Conservation (phyloP, 2,888 invertebrate genomes). For the Listrodromus nycthemerus region DNA sequence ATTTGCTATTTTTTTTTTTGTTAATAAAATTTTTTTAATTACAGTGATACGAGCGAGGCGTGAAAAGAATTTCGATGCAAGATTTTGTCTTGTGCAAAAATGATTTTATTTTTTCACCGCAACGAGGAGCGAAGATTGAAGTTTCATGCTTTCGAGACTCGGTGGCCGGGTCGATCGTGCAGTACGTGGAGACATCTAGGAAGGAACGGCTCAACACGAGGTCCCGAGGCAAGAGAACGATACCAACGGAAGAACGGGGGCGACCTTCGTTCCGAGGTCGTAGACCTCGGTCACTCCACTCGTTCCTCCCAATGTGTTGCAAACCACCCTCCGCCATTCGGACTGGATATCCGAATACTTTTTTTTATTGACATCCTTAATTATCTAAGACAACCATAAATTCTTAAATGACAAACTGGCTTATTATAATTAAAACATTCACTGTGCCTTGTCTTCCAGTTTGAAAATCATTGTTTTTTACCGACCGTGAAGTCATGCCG, state of each 20-base stretch:
- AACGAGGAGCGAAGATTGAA: not conserved
- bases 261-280: conserved; percentile 57
- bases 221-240: conserved; percentile 52
- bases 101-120: conserved; percentile 3
- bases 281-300: conserved; percentile 56
- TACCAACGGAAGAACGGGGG: conserved; percentile 66
- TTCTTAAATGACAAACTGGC: no score
- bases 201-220: conserved; percentile 70
- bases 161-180: conserved; percentile 55
- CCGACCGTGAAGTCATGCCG: no score
- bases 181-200: conserved; percentile 73
- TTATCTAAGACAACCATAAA: no score
- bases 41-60: not conserved
- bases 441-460: no score
- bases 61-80: no score
- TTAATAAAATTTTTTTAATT: not conserved
- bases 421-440: no score
- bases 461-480: no score
- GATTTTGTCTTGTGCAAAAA: not conserved
- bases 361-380: no score
- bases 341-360: not conserved
- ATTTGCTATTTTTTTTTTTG: not conserved
- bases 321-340: not conserved
- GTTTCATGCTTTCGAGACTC: conserved; percentile 32
- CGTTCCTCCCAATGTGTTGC: conserved; percentile 6